Base-by-base conservation (phyloP, 1,140 invertebrate genomes). In the Paraescarpia echinospica region DNA sequence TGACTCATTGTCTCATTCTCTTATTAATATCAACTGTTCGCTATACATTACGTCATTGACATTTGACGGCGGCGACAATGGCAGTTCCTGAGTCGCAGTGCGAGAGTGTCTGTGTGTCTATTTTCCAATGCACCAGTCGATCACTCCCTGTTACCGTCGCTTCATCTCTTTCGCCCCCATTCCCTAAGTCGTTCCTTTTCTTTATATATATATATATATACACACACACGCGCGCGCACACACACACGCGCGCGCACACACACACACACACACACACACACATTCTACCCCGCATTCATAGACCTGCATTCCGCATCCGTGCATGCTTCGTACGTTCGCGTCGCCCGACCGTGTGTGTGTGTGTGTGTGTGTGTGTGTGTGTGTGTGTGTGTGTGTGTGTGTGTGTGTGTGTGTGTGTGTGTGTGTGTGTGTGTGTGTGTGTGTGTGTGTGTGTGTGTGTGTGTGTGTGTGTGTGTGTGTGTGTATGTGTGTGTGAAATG, bases 341-440 rank as follows among this genome's bases (percentile, higher is more conserved):
- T 41, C n/a, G n/a, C n/a, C n/a, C n/a, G n/a, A n/a, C n/a, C n/a
- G 41, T 41, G 41, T 41, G 41, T 41, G 41, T 41, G 41, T 41
- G 41, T 41, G 41, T 41, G 41, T 41, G 41, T 41, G 41, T 41
- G 41, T 41, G 41, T 41, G 41, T 41, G 41, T 41, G 41, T 89
- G 89, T 33, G 34, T 89, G n/a, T 89, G 89, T 33, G 34, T 89
- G n/a, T 89, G n/a, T 89, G 34, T 33, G 89, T 89, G n/a, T 89
- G n/a, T 33, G 34, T 89, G 34, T 89, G 34, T 89, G 34, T 89
- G 34, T 89, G 34, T 89, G 34, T 89, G 34, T 89, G 34, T 89
- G 34, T 89, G 34, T 89, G 34, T 89, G 34, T 89, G 34, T 89
- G 34, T 89, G 34, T 89, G 34, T 89, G 34, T 89, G 34, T 89